Base-by-base conservation (phyloP, 2,797 vertebrate genomes). In the Eutrigla gurnardus region DNA sequence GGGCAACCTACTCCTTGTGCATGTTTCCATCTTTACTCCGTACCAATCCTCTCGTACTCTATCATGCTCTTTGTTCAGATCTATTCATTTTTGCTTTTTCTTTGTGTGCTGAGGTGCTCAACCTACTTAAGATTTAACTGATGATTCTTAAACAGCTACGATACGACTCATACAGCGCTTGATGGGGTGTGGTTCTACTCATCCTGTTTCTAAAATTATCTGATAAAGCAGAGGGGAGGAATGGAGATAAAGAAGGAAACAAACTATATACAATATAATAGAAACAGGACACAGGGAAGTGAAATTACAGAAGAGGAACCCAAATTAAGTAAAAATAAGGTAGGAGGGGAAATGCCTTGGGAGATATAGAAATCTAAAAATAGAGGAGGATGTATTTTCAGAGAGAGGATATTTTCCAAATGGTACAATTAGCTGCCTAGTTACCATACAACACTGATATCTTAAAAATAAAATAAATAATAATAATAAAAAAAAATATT, bases 1-100 rank as follows among this genome's bases (percentile, higher is more conserved):
- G 84, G 79, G 80, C 79, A 86, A 75, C 77, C 74, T 80, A 59
- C 59, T 79, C 64, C 71, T 75, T 78, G 36, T 83, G 63, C 4
- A 59, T 75, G 11, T 67, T 5, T 68, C 5, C 45, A 7, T 61
- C 33, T 52, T 64, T 18, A 43, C 61, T 77, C 49, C 53, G 6
- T 40, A 18, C 4, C 15, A 37, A 12, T 4, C 43, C n/a, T 53
- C 37, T 18, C 32, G 4, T 6, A 36, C 15, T 7, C 13, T 7
- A 57, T 46, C 36, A 60, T 55, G 0, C 3, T 25, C 47, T 40
- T 65, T 75, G 36, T 65, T 69, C 4, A 25, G 8, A 50, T 64
- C 1, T 18, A 5, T 60, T 66, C 2, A 0, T 47, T 52, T 45
- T 18, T 9, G 4, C 7, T 5, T 49, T 36, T 18, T 55, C 0